Evolutionary conservation across 2,797 vertebrate species (phyloP).

Genomic region (Enteromius thamalakanensis): DNA sequence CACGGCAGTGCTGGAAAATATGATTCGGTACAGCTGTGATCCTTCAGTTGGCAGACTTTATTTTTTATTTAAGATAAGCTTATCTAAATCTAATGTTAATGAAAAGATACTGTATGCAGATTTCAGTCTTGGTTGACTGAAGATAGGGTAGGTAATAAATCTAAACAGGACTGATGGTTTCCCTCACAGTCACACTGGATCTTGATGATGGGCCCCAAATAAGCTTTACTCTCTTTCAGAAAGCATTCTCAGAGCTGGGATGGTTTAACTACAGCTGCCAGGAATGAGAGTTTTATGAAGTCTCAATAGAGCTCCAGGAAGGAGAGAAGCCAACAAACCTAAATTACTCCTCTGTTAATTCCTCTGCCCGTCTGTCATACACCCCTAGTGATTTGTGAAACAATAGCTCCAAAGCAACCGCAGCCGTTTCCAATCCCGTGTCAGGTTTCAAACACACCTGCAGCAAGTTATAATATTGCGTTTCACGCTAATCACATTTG

Average conservation of each 20-base stretch:
- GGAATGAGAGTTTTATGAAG: conserved; percentile 52
- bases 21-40: not conserved
- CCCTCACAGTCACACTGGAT: not conserved
- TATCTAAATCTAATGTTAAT: not conserved
- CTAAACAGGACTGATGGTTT: not conserved
- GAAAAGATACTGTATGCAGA: no score
- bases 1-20: no score
- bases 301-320: conserved; percentile 45
- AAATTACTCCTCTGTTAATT: conserved; percentile 52
- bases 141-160: not conserved
- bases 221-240: conserved; percentile 4
- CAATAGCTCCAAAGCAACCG: conserved; percentile 40
- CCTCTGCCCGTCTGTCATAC: conserved; percentile 47
- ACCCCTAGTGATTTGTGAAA: conserved; percentile 36
- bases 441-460: conserved; percentile 52
- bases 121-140: no score
- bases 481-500: conserved; percentile 54
- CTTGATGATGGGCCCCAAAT: not conserved
- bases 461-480: conserved; percentile 47
- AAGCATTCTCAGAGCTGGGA: not conserved
- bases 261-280: conserved; percentile 41
- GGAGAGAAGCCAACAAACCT: conserved; percentile 45
- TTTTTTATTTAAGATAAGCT: not conserved
- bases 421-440: conserved; percentile 28
- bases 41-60: not conserved